Evolutionary conservation across 53 echinoderm and acorn worm species (phyloP).

Genomic region (Apostichopus leukothele): DNA sequence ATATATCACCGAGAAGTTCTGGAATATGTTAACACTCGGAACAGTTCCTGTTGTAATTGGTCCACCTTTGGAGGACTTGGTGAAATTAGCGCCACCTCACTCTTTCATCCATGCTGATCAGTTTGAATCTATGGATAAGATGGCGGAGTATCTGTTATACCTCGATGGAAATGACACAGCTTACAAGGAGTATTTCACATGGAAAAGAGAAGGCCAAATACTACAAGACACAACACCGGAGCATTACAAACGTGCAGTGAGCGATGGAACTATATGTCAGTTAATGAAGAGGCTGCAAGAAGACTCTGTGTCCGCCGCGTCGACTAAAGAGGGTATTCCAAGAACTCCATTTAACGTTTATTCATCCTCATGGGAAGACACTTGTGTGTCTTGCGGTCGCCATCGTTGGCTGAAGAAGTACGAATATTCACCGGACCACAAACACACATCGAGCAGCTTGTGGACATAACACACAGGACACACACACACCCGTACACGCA

Average conservation of each 20-base stretch:
- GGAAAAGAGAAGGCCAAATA: slow-evolving; percentile 14
- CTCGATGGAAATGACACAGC: slow-evolving; percentile 9
- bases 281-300: neutral
- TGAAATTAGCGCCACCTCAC: slow-evolving; percentile 12
- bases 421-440: slow-evolving; percentile 24
- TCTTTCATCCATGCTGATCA: slow-evolving; percentile 44
- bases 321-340: neutral
- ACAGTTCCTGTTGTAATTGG: slow-evolving; percentile 30
- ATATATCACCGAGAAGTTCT: slow-evolving; percentile 2
- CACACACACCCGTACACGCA: no score
- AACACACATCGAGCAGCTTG: neutral
- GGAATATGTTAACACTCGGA: neutral
- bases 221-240: neutral
- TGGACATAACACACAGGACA: neutral
- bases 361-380: neutral
- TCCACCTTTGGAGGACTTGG: slow-evolving; percentile 1
- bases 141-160: slow-evolving; percentile 24
- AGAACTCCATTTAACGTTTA: neutral
- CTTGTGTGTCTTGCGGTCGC: slow-evolving; percentile 7
- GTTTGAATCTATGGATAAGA: neutral
- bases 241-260: slow-evolving; percentile 14
- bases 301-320: neutral
- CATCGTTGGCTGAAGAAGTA: slow-evolving; percentile 20
- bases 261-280: neutral
- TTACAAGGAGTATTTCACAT: slow-evolving; percentile 20